These are phyloP conservation scores for Anolis carolinensis DNA, from an alignment of 2,113 vertebrate species.

Conservation along the genomic window DNA sequence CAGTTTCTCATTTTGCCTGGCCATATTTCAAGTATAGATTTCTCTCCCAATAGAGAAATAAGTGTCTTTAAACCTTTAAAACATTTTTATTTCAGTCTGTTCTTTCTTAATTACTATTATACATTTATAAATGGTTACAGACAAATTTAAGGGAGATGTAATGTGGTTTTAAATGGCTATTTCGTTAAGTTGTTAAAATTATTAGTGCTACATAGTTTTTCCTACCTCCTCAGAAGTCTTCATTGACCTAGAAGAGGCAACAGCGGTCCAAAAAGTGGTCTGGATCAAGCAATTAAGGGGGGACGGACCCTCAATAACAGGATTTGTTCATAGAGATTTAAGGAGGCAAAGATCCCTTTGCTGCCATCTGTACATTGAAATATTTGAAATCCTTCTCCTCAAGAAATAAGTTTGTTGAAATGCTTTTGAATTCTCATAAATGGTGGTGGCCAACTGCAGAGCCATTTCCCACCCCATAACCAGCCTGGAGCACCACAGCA, in stretches of 20 bases:
- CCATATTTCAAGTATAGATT: too few relatives aligned
- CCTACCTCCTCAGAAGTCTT: background rate
- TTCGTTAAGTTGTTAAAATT: background rate
- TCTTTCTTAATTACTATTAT: background rate
- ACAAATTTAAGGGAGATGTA: background rate
- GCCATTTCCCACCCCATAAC: too few relatives aligned
- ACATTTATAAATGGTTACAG: background rate
- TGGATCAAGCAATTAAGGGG: too few relatives aligned
- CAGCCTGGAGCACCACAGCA: too few relatives aligned
- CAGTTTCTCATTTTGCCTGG: too few relatives aligned
- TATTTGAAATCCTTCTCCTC: accelerated
- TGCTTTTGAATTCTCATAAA: background rate
- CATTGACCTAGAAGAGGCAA: background rate
- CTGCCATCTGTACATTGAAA: too few relatives aligned
- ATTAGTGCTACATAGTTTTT: background rate
- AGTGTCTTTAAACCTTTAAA: background rate
- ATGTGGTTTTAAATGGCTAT: background rate
- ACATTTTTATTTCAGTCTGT: background rate
- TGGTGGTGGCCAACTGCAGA: too few relatives aligned
- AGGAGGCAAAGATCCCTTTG: too few relatives aligned
- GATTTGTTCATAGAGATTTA: background rate
- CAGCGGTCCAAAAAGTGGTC: background rate
- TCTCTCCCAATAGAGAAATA: too few relatives aligned
- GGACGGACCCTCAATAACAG: background rate
- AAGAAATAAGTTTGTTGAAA: background rate